A percentile compares a stretch with the other conserved stretches of the same genome.
phyloP scores from a whole-genome alignment of 1,140 invertebrate genomes.

The Dreissena rostriformis region DNA sequence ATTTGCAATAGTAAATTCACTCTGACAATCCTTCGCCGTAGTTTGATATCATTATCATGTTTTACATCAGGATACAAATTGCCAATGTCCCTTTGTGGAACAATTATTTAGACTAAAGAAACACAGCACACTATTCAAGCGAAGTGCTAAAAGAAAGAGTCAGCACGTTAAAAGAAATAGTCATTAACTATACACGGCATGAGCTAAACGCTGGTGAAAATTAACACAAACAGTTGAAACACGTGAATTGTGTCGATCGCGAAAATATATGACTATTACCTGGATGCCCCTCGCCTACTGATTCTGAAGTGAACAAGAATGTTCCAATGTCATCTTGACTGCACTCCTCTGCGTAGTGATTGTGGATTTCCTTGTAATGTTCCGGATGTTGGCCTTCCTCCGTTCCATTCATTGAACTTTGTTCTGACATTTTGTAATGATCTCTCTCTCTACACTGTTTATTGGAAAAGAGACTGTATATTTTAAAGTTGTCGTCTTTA shows the following conservation, averaged over 20 bases:
- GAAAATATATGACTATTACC: slow-evolving; percentile 76
- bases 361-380: slow-evolving; percentile 76
- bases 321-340: slow-evolving; percentile 75
- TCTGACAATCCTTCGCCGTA: too few relatives aligned
- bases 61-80: too few relatives aligned
- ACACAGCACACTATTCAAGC: too few relatives aligned
- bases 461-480: slow-evolving; percentile 75
- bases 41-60: too few relatives aligned
- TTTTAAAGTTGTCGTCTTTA: slow-evolving; percentile 52
- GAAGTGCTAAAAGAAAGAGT: too few relatives aligned
- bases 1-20: too few relatives aligned
- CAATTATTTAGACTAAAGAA: too few relatives aligned
- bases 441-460: slow-evolving; percentile 21
- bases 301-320: slow-evolving; percentile 99
- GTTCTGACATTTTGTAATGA: slow-evolving; percentile 65
- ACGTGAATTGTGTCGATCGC: slow-evolving; percentile 40
- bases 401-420: slow-evolving; percentile 59
- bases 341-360: slow-evolving; percentile 77
- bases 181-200: too few relatives aligned
- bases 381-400: slow-evolving; percentile 57
- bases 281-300: slow-evolving; percentile 98
- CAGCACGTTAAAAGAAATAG: too few relatives aligned
- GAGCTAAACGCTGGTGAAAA: not conserved
- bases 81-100: too few relatives aligned
- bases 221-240: slow-evolving; percentile 65